phyloP scores from a whole-genome alignment of 1,140 invertebrate genomes.

The Lamellibrachia luymesi region DNA sequence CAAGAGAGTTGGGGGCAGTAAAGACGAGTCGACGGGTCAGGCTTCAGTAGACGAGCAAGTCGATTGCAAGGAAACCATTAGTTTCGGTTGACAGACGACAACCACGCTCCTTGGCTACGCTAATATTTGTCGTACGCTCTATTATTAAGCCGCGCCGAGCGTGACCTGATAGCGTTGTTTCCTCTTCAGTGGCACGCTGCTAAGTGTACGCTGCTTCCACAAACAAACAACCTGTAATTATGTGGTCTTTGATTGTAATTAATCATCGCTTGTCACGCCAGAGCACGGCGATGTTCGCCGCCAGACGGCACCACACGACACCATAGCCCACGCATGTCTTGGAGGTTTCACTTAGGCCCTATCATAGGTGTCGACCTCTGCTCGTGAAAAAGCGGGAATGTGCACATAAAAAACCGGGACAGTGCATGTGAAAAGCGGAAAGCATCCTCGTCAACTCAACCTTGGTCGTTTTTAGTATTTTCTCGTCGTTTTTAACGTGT shows the following conservation, averaged over 20 bases:
- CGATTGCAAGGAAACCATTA: background rate
- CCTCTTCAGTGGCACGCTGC: background rate
- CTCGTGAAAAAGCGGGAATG: too few species aligned
- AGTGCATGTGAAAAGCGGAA: too few species aligned
- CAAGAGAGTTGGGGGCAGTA: background rate
- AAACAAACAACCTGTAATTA: background rate
- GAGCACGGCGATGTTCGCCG: background rate
- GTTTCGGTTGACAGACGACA: background rate
- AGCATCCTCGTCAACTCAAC: too few species aligned
- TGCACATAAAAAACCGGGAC: too few species aligned
- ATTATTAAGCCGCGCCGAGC: background rate
- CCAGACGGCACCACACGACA: slow-evolving; percentile 10
- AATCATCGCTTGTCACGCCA: background rate
- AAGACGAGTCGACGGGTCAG: background rate
- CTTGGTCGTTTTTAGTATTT: too few species aligned
- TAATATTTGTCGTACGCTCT: background rate
- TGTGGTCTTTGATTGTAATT: background rate
- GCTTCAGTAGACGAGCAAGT: background rate
- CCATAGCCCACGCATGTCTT: background rate
- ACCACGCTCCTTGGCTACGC: background rate
- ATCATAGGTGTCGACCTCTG: too few species aligned
- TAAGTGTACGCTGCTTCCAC: background rate
- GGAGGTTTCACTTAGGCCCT: too few species aligned
- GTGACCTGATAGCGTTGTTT: background rate
- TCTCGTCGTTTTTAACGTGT: too few species aligned